Conservation (phyloP, 1,140 invertebrate genomes). For the Battus philenor region DNA sequence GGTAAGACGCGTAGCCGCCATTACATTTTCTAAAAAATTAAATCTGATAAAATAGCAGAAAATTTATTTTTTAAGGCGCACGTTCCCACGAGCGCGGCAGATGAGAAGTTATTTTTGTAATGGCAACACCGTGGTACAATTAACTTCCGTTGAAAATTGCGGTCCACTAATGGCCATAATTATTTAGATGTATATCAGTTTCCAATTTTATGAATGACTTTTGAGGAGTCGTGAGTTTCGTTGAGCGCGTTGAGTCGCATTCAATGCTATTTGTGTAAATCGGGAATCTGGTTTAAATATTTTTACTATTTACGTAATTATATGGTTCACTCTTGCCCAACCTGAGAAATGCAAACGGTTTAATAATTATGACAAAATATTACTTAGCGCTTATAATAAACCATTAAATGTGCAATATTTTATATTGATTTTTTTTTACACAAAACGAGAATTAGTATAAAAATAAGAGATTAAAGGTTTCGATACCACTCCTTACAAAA, state of each 20-base stretch:
- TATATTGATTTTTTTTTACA: too few relatives aligned
- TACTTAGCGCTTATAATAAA: too few relatives aligned
- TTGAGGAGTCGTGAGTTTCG: too few relatives aligned
- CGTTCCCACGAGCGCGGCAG: constrained; percentile 44
- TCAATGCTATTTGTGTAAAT: too few relatives aligned
- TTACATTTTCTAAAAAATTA: constrained; percentile 25
- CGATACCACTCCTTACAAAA: background rate
- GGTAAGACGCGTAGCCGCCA: constrained; percentile 2
- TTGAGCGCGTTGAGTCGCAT: too few relatives aligned
- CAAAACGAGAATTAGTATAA: too few relatives aligned
- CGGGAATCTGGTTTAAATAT: too few relatives aligned
- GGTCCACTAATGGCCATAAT: constrained; percentile 38
- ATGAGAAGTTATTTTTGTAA: constrained; percentile 48
- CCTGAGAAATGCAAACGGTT: too few relatives aligned
- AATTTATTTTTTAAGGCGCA: constrained; percentile 10
- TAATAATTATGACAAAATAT: too few relatives aligned
- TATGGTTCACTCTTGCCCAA: too few relatives aligned
- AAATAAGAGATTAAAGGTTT: background rate
- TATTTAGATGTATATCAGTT: constrained; percentile 41
- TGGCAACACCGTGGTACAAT: constrained; percentile 41
- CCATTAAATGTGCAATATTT: too few relatives aligned
- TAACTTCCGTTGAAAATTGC: constrained; percentile 49
- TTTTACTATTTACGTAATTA: too few relatives aligned
- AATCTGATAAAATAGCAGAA: constrained; percentile 35
- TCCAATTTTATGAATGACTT: constrained; percentile 27